phyloP scores from a whole-genome alignment of 2,888 invertebrate species.

The Cephus sareptanus region DNA sequence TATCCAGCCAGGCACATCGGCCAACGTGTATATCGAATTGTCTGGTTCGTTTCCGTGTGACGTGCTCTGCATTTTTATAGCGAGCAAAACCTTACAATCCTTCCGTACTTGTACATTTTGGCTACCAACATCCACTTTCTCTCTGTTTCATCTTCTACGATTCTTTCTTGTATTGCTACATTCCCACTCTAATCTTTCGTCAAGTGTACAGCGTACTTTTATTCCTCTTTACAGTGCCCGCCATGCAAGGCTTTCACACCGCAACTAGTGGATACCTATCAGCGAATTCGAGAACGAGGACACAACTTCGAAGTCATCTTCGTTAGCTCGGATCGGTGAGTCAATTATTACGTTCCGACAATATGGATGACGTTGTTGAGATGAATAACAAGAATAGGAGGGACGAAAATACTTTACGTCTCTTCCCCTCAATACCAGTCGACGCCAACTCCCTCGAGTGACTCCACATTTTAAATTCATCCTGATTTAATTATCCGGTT shows the following conservation, averaged over 20 bases:
- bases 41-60: constrained; percentile 17
- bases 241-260: constrained; percentile 88
- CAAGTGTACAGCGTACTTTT: constrained; percentile 1
- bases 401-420: not conserved
- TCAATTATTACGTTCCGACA: constrained; percentile 9
- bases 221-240: constrained; percentile 76
- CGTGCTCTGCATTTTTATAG: constrained; percentile 17
- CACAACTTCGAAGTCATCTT: constrained; percentile 84
- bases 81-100: not conserved
- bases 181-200: not conserved
- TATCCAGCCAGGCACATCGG: constrained; percentile 6
- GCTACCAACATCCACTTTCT: not conserved
- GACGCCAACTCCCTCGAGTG: not conserved
- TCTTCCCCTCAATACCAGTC: not conserved
- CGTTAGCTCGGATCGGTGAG: constrained; percentile 86
- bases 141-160: not conserved
- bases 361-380: not conserved
- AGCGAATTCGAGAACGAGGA: constrained; percentile 76
- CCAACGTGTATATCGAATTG: constrained; percentile 18
- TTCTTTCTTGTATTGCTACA: not conserved
- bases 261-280: constrained; percentile 79
- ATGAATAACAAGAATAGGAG: not conserved
- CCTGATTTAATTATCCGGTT: constrained; percentile 16
- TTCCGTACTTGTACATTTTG: not conserved
- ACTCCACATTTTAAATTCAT: constrained; percentile 15